Evolutionary conservation across 1,140 invertebrate genomes (phyloP), one percentile per base, ranked within the genome.

Genomic region (Sarcophaga peregrina): DNA sequence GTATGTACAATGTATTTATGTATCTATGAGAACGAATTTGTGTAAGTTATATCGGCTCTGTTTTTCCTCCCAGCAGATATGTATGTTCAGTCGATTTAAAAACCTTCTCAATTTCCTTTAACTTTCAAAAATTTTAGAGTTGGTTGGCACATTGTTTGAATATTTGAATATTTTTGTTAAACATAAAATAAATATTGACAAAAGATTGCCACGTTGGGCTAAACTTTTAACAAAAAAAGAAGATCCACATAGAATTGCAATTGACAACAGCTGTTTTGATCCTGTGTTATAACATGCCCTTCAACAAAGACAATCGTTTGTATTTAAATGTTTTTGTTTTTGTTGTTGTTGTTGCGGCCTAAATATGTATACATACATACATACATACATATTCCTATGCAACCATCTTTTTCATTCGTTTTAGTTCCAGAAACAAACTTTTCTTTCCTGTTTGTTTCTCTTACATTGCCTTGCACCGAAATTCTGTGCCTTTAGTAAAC

Each of bases 141-240:
- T n/a, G n/a, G n/a, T n/a, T n/a, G n/a, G n/a, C n/a, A n/a, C n/a
- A n/a, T n/a, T n/a, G n/a, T n/a, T n/a, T n/a, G n/a, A n/a, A n/a
- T n/a, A n/a, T n/a, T n/a, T n/a, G n/a, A n/a, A n/a, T n/a, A 47
- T 78, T 50, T 48, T 78, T 47, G 46, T 78, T 20, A 15, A 78
- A 48, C 47, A 78, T 78, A 78, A 78, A 78, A 78, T 20, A 50
- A 78, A 78, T 78, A 78, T 78, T 78, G 75, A 78, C 75, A 52
- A n/a, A 78, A 78, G 75, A 78, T 78, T n/a, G 75, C 75, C 75
- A 50, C 75, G 50, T 78, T 52, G 75, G 50, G 25, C 25, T 10
- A 78, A 78, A 78, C 75, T 78, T 52, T 1, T 37, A 37, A 37
- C 25, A 37, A 37, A 37, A 37, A 37, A 37, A 37, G 4, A 37